Base-by-base conservation (phyloP, 2,113 vertebrate species). In the Chaetura pelagica region DNA sequence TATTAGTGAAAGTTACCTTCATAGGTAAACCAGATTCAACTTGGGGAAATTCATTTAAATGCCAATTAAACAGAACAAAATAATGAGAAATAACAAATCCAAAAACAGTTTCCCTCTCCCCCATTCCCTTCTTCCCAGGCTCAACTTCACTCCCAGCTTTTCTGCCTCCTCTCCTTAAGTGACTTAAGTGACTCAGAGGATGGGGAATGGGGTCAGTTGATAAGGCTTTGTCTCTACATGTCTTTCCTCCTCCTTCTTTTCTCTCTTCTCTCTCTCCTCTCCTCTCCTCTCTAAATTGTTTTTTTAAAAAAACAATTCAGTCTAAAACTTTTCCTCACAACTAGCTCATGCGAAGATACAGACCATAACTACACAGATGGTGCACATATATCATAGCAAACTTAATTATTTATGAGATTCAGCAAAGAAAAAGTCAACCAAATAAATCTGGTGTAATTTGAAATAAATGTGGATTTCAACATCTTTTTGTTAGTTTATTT, bases 121-220 rank as follows among this genome's bases (percentile, higher is more conserved):
- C 46, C 10, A 21, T 48, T 48, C 46, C 46, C 20, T 48, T 48
- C 46, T 48, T 48, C 46, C 19, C 46, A 48, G 46, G 46, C 19
- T 48, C 20, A 48, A 48, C 46, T 10, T 21, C 20, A 48, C 19
- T 48, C 46, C 19, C 46, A 48, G 20, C 46, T 48, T 20, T 48
- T 48, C 46, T 48, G 46, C 46, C 15, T 71, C 29, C 2, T 69
- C 30, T 27, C 5, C 20, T n/a, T n/a, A n/a, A n/a, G n/a, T n/a
- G n/a, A n/a, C 38, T 23, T 26, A 40, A 32, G n/a, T 2, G 1
- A 9, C 1, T 0, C 32, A 54, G n/a, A 6, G 24, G 4, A 29
- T 44, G 11, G 24, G 6, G 9, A 62, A 40, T 2, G 1, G 6
- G 27, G 8, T 52, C 24, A 22, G 14, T 40, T 46, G 11, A 12